Evolutionary conservation across 2,113 vertebrate species (phyloP).

Genomic region (Charina bottae): DNA sequence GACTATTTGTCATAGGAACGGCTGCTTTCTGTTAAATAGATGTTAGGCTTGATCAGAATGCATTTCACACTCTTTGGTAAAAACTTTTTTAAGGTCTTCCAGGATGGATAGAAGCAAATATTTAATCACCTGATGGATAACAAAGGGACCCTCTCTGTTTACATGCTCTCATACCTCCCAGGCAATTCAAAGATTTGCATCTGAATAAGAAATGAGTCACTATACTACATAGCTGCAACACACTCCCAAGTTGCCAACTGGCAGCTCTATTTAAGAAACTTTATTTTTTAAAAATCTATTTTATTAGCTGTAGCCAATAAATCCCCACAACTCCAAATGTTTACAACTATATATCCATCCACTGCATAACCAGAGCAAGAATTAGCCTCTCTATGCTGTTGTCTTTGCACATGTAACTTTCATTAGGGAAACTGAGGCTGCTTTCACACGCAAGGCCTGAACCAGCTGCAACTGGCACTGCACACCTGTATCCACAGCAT

Average conservation of each 20-base stretch:
- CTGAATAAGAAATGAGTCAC: not conserved
- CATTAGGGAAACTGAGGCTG: not conserved
- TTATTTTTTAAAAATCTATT: not conserved
- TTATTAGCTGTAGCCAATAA: not conserved
- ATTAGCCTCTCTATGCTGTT: not conserved
- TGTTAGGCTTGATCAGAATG: not conserved
- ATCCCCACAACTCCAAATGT: not conserved
- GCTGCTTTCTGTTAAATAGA: not conserved
- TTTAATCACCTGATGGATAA: not conserved
- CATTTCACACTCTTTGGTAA: not conserved
- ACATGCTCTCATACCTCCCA: not conserved
- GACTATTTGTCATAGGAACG: not conserved
- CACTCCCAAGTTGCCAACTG: not conserved
- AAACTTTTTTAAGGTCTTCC: not conserved
- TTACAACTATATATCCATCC: not conserved
- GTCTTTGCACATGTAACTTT: not conserved
- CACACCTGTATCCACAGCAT: not conserved
- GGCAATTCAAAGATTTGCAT: not conserved
- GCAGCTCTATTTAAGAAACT: not conserved
- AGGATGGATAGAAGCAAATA: constrained; percentile 12
- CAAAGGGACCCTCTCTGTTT: not conserved
- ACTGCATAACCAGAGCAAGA: not conserved
- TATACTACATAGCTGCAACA: not conserved
- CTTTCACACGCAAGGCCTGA: not conserved
- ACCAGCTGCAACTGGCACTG: not conserved